Conservation (phyloP, 2,113 vertebrate species). For the Verasper variegatus region DNA sequence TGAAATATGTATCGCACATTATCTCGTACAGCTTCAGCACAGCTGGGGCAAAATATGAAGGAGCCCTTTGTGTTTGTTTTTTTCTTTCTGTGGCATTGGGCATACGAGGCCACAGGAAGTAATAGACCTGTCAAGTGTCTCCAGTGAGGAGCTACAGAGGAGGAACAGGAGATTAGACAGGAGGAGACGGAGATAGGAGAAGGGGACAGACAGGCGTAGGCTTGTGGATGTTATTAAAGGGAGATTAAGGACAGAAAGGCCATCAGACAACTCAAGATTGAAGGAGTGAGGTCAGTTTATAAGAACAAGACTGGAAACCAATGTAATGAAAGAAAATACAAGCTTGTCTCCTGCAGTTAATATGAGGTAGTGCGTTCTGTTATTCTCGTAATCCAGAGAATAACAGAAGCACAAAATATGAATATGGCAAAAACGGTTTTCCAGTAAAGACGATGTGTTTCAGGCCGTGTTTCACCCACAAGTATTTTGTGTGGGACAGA, state of each 20-base stretch:
- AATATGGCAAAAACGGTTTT: not conserved
- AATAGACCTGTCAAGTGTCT: constrained; percentile 67
- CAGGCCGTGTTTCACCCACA: not conserved
- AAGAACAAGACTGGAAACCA: not conserved
- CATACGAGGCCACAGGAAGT: constrained; percentile 44
- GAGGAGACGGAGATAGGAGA: constrained; percentile 40
- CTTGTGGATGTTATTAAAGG: constrained; percentile 11
- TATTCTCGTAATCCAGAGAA: too few relatives aligned
- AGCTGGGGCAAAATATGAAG: constrained; percentile 5
- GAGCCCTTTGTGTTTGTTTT: not conserved
- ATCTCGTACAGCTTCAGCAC: not conserved
- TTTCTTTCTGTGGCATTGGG: not conserved
- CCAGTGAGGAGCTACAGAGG: constrained; percentile 2
- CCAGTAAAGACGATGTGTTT: not conserved
- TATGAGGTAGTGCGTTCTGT: not conserved
- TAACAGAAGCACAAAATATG: too few relatives aligned
- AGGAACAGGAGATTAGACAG: constrained; percentile 31
- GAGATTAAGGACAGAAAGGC: constrained; percentile 8
- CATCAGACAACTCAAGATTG: constrained; percentile 2
- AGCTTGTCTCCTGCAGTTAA: too few relatives aligned
- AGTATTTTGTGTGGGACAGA: constrained; percentile 14
- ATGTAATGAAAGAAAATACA: not conserved
- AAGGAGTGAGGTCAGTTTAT: not conserved
- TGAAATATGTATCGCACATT: constrained; percentile 54
- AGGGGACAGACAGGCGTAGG: too few relatives aligned